Evolutionary conservation across 2,113 vertebrate species (phyloP).

Genomic region (Cryptoleucopteryx plumbea): DNA sequence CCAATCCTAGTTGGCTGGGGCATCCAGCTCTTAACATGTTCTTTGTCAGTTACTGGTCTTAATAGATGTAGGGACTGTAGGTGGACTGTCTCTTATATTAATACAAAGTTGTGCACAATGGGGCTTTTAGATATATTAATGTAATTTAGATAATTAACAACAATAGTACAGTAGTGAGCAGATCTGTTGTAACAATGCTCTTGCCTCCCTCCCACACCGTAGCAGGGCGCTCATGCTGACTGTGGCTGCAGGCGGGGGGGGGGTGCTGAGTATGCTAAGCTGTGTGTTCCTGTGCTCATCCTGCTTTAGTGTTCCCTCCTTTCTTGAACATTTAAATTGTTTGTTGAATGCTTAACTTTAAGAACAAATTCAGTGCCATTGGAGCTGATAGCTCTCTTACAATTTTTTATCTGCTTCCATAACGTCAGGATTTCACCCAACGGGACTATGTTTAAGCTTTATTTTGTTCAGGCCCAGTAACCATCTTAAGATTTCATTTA

Average conservation of each 20-base stretch:
- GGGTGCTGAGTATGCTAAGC: neutral
- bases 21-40: neutral
- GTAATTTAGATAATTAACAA: neutral
- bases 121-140: neutral
- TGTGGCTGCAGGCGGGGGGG: neutral
- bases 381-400: neutral
- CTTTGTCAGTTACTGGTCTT: neutral
- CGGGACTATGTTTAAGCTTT: neutral
- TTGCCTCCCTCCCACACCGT: fast-evolving
- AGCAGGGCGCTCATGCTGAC: neutral
- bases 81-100: neutral
- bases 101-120: neutral
- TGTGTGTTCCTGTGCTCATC: neutral
- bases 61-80: neutral
- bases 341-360: neutral
- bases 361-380: neutral
- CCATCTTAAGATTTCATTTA: neutral
- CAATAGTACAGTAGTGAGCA: neutral
- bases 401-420: neutral
- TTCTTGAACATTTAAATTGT: neutral
- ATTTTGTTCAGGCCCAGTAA: neutral
- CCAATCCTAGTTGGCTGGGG: neutral
- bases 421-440: neutral
- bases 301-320: neutral
- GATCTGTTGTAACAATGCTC: neutral